phyloP scores from a whole-genome alignment of 2,888 invertebrate genomes.

The Phyto melanocephala region DNA sequence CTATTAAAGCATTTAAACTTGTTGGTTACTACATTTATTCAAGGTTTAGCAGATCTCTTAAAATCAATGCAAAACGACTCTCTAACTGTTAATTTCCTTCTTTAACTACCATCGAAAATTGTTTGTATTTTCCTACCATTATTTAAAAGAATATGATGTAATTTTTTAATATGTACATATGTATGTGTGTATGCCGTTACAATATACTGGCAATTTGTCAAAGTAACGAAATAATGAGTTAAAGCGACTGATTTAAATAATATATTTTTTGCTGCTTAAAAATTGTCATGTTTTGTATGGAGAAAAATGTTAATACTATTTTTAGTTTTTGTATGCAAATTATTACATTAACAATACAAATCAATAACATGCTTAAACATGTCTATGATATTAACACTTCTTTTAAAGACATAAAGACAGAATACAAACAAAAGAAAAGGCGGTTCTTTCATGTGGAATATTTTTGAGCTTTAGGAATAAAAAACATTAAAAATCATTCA shows the following conservation, averaged over 20 bases:
- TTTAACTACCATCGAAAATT: too few species aligned
- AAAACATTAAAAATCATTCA: background rate
- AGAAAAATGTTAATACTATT: slow-evolving; percentile 17
- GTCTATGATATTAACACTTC: slow-evolving; percentile 59
- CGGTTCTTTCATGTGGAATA: slow-evolving; percentile 52
- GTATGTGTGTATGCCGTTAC: background rate
- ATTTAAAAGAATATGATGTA: slow-evolving; percentile 15
- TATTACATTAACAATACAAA: slow-evolving; percentile 49
- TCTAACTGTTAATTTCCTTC: too few species aligned
- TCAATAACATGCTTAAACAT: slow-evolving; percentile 59
- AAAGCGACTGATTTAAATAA: slow-evolving; percentile 23
- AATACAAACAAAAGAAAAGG: slow-evolving; percentile 28
- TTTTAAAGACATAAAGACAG: slow-evolving; percentile 42
- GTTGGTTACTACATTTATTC: too few species aligned
- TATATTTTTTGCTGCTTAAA: background rate
- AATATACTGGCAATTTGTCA: slow-evolving; percentile 5
- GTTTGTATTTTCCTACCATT: too few species aligned
- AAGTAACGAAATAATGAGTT: background rate
- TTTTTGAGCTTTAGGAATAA: slow-evolving; percentile 24
- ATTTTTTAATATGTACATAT: too few species aligned
- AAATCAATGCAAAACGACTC: too few species aligned
- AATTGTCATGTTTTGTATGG: slow-evolving; percentile 38
- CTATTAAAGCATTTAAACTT: too few species aligned
- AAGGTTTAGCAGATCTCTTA: too few species aligned
- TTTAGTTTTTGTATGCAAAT: slow-evolving; percentile 47